Evolutionary conservation across 2,797 vertebrate genomes (phyloP).

Genomic region (Hylomyscus alleni): DNA sequence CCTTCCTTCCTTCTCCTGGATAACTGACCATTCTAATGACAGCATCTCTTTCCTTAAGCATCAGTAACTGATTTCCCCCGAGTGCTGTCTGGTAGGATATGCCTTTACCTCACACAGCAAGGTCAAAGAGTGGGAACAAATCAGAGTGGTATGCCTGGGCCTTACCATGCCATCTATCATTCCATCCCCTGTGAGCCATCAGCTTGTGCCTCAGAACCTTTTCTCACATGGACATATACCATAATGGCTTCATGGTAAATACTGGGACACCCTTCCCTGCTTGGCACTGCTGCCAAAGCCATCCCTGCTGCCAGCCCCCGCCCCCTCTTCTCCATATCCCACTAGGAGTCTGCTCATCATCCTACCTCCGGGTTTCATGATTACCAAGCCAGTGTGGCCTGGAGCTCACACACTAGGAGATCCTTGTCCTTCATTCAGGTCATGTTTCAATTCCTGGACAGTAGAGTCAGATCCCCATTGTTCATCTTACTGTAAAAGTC

Average conservation of each 20-base stretch:
- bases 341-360: background rate
- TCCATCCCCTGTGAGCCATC: background rate
- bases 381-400: rapidly evolving
- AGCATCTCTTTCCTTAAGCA: background rate
- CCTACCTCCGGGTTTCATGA: background rate
- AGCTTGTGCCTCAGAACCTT: background rate
- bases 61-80: background rate
- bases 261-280: no score
- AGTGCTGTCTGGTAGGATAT: no score
- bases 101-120: background rate
- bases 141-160: no score
- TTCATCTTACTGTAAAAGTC: background rate
- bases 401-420: background rate
- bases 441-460: background rate
- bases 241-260: background rate
- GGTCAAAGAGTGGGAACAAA: background rate
- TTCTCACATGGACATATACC: background rate
- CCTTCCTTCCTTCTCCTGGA: background rate
- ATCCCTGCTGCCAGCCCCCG: no score
- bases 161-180: background rate
- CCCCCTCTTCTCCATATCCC: background rate
- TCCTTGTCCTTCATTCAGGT: background rate
- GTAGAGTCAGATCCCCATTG: background rate
- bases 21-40: background rate
- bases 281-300: background rate